Conservation (phyloP, 2,888 invertebrate genomes). For the Orchesella flavescens region DNA sequence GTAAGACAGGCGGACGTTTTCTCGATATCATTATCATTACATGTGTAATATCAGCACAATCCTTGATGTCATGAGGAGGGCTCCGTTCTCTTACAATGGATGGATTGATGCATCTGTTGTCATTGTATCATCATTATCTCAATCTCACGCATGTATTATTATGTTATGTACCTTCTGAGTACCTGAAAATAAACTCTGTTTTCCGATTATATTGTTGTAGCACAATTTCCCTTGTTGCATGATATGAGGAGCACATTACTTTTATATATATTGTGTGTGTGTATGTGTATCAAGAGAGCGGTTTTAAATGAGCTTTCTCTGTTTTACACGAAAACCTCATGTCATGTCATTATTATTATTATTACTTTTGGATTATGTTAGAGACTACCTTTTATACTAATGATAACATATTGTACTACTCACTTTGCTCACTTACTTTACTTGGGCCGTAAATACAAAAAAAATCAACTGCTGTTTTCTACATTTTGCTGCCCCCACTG, state of each 20-base stretch:
- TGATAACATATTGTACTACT: constrained; percentile 45
- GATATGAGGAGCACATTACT: not conserved
- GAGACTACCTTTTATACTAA: constrained; percentile 39
- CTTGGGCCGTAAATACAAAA: constrained; percentile 28
- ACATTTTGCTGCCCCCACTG: not conserved
- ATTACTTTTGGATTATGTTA: constrained; percentile 43
- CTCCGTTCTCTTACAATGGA: constrained; percentile 11
- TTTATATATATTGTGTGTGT: not conserved
- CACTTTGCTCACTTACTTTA: constrained; percentile 13
- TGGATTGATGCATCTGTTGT: constrained; percentile 65
- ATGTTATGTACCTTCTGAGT: constrained; percentile 18
- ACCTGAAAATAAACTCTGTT: constrained; percentile 48
- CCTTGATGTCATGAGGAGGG: constrained; percentile 20
- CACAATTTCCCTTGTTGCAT: not conserved
- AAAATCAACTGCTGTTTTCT: constrained; percentile 17
- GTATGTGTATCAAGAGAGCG: constrained; percentile 9
- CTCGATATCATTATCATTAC: constrained; percentile 56
- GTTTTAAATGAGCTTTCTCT: constrained; percentile 60
- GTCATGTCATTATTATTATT: constrained; percentile 58
- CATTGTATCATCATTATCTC: constrained; percentile 58
- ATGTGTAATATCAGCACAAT: constrained; percentile 2
- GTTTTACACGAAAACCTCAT: constrained; percentile 63
- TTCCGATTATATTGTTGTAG: constrained; percentile 14
- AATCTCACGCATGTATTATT: constrained; percentile 28
- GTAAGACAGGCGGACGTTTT: constrained; percentile 2